These are phyloP conservation scores for Sciurus niger DNA, from an alignment of 2,113 vertebrate species.

Conservation along the genomic window DNA sequence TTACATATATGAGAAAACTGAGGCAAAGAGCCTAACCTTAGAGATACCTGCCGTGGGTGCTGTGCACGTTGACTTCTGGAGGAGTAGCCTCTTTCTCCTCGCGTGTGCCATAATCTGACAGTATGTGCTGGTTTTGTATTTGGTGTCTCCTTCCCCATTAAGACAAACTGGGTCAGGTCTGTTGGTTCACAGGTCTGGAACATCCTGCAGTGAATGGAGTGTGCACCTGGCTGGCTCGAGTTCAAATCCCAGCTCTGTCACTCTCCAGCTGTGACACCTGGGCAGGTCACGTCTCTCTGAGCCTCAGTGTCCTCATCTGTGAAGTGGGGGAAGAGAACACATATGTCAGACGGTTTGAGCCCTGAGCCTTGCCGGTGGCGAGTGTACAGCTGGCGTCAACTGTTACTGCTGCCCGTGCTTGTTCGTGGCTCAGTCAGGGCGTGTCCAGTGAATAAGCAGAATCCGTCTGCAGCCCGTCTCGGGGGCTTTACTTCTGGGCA, in stretches of 20 bases:
- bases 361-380: not conserved
- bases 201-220: not conserved
- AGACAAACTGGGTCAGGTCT: not conserved
- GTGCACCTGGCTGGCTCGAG: not conserved
- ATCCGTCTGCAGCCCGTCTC: accelerated
- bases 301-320: slow-evolving; percentile 44
- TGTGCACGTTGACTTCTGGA: not conserved
- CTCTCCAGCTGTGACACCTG: not conserved
- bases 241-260: not conserved
- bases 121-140: not conserved
- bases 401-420: not conserved
- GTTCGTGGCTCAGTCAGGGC: not conserved
- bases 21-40: not conserved
- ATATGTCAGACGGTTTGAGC: not conserved
- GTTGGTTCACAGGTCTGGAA: not conserved
- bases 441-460: not conserved
- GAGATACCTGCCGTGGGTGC: not conserved
- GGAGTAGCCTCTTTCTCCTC: not conserved
- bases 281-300: not conserved
- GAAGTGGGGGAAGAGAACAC: not conserved
- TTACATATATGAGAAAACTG: not conserved
- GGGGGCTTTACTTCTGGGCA: not conserved
- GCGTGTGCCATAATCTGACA: not conserved
- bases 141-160: not conserved
- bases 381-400: not conserved